Evolutionary conservation across 2,888 invertebrate species (phyloP), one percentile per base, ranked within the genome.

Genomic region (Plebejus melissa): DNA sequence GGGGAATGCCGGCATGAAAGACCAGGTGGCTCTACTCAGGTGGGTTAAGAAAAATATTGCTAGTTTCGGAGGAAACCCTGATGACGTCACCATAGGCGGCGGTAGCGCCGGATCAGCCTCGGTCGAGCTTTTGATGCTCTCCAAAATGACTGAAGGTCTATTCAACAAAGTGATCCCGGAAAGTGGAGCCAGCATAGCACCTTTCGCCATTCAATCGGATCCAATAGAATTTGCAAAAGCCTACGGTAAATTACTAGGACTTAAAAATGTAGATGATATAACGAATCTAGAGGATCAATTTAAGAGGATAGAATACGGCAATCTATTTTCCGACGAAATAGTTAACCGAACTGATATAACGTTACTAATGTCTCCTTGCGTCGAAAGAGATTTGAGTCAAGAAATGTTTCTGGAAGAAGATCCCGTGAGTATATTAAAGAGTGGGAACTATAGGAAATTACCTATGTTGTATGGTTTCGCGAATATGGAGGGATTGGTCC

Each of bases 1-100:
- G 1, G 89, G 89, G 1, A 89, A 90, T 74, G 89, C 88, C 5
- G 89, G 89, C 5, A 81, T 89, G 82, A 89, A 89, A 77, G 89
- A 90, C 76, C 88, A 88, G 78, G 83, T 89, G 1, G 84, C 85
- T 0, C 77, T 86, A 32, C 80, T 89, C 11, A 77, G 78, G 5
- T 80, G 79, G 80, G 79, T 80, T 0, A 82, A 86, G 36, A 80
- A 79, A 11, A 88, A 89, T 76, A 72, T 72, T n/a, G 72, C 72
- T 1, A 72, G 54, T 13, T 72, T 72, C 32, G 72, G 72, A 28
- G 72, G 89, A 1, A 85, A 89, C 28, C 85, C 89, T 32, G 77
- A 87, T n/a, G 88, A 90, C 75, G 83, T 90, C 0, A 88, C 88
- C 2, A 77, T 90, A 41, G 78, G 76, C 0, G 89, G 86, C 0